Evolutionary conservation across 2,888 invertebrate species (phyloP), one percentile per base, ranked within the genome.

Genomic region (Dermolepida albohirtum): DNA sequence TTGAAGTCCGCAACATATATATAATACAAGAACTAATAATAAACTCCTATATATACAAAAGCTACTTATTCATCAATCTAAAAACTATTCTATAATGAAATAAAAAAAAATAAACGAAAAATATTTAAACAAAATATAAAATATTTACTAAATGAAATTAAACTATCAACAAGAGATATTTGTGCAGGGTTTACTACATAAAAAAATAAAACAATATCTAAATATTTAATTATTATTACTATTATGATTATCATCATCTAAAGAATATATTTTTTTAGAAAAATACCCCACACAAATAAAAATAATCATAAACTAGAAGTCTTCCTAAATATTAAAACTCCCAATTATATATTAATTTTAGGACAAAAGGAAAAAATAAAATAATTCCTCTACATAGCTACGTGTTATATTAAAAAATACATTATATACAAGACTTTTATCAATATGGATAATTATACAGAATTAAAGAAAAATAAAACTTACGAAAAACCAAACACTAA

Each of bases 351-450:
- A 69, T 51, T 43, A 64, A 39, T 7, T 16, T 39, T 39, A 62
- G 14, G 14, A 49, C 22, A 49, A 34, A 62, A 62, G 14, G 47
- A 34, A 62, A 22, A 62, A 47, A 16, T 52, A 66, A 62, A 59
- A 55, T 43, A 55, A 34, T 52, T 59, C 44, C 27, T 44, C 17
- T 64, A 55, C 64, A 68, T 41, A 39, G 22, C 69, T 69, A 69
- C 65, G n/a, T 59, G 47, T 52, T 66, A 69, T 72, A 71, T 73
- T 74, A 69, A 74, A 75, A 73, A 75, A 73, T 75, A 76, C 75
- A 76, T 73, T 77, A 77, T 77, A 67, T 76, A 77, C 76, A 76
- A 66, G 68, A 64, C 65, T 69, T 51, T 70, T 59, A 55, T 63
- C 16, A 54, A 41, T 47, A 57, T 39, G 12, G 40, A 62, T 27